phyloP scores from a whole-genome alignment of 2,888 invertebrate genomes.

The Harpalus rufipes region DNA sequence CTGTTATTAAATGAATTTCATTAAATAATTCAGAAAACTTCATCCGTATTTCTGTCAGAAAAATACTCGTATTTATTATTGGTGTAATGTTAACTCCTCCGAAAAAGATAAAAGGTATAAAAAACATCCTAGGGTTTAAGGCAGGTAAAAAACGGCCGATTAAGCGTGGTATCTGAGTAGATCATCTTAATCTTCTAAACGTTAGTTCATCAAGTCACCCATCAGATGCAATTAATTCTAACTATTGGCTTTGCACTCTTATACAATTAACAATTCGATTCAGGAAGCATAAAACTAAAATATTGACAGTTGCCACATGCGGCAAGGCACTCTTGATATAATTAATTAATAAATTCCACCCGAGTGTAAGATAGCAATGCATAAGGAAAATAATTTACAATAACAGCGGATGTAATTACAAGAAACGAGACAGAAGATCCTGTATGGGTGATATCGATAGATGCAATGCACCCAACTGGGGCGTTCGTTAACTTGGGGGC shows the following conservation, averaged over 20 bases:
- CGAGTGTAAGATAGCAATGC: constrained; percentile 5
- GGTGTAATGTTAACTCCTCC: too few species aligned
- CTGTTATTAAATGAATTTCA: too few species aligned
- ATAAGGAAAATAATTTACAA: constrained; percentile 40
- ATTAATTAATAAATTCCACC: constrained; percentile 59
- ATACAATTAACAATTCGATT: constrained; percentile 22
- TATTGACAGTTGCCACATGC: constrained; percentile 56
- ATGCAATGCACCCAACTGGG: constrained; percentile 4
- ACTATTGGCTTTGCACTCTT: constrained; percentile 39
- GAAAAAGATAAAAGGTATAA: background rate
- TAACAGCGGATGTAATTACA: constrained; percentile 45
- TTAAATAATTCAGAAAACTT: too few species aligned
- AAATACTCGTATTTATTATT: too few species aligned
- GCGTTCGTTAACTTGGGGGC: constrained; percentile 38
- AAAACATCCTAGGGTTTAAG: background rate
- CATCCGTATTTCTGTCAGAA: too few species aligned
- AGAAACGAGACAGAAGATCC: constrained; percentile 41
- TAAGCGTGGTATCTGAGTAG: background rate
- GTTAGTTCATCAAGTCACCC: background rate
- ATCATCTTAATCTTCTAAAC: constrained; percentile 1
- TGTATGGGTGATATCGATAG: constrained; percentile 33
- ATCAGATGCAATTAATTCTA: constrained; percentile 28
- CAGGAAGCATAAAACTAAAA: constrained; percentile 57
- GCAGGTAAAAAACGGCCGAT: background rate
- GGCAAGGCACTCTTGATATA: constrained; percentile 38